Evolutionary conservation across 2,113 vertebrate species (phyloP).

Genomic region (Mirza zaza): DNA sequence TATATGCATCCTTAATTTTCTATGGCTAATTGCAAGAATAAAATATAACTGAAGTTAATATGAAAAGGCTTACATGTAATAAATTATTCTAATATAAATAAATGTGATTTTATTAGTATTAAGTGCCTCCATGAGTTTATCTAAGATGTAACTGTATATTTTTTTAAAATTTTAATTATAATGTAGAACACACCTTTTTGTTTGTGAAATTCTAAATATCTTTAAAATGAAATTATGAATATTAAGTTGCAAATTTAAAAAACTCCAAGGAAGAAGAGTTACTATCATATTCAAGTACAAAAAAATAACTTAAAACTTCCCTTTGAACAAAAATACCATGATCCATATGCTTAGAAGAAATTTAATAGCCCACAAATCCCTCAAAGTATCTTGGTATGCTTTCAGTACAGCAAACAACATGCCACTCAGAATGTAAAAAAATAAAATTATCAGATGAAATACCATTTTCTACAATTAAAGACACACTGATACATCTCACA

Average conservation of each 20-base stretch:
- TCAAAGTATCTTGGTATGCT: background rate
- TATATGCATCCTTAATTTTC: background rate
- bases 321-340: constrained; percentile 43
- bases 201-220: constrained; percentile 38
- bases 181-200: background rate
- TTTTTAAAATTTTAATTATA: constrained; percentile 40
- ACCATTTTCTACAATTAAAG: background rate
- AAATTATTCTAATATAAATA: constrained; percentile 29
- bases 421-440: background rate
- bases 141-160: background rate
- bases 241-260: constrained; percentile 24
- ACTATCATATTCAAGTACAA: background rate
- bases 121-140: background rate
- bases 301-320: background rate
- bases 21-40: background rate
- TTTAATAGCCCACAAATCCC: background rate
- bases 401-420: background rate
- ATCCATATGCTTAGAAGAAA: background rate
- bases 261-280: constrained; percentile 30
- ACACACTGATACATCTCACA: background rate
- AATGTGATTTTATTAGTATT: constrained; percentile 33
- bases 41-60: constrained; percentile 39
- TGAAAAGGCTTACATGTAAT: background rate
- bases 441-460: background rate
- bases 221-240: constrained; percentile 31